Percentiles rank a stretch among this genome's conserved stretches.
Conservation (phyloP, 2,113 vertebrate species). For the Eptesicus fuscus region DNA sequence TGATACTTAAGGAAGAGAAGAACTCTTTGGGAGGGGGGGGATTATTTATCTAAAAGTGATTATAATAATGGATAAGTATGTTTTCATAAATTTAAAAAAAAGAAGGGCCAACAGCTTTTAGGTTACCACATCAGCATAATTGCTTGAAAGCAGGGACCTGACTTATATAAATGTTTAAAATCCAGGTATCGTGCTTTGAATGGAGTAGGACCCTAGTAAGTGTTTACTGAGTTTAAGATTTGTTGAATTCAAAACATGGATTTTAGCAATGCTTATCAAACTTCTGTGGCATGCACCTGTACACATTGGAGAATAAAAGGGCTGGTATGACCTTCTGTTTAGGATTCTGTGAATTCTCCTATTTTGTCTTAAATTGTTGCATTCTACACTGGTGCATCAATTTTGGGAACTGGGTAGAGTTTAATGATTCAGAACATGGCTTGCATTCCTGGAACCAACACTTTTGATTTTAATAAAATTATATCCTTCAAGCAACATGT, state of each 20-base stretch:
- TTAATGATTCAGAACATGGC: background rate
- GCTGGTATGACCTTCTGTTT: background rate
- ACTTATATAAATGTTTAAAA: background rate
- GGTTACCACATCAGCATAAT: background rate
- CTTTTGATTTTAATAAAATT: background rate
- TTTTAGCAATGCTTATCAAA: background rate
- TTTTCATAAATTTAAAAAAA: background rate
- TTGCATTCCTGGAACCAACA: background rate
- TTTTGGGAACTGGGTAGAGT: background rate
- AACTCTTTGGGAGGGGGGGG: background rate
- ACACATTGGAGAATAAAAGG: background rate
- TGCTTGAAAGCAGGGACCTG: background rate
- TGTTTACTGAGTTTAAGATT: background rate
- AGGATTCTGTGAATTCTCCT: background rate
- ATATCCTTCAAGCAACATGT: background rate
- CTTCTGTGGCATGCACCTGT: background rate
- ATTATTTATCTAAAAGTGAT: background rate
- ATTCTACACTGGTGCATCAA: background rate
- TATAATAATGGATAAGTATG: background rate
- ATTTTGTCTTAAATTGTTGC: background rate
- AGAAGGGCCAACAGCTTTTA: background rate
- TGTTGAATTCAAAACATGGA: background rate
- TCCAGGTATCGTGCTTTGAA: background rate
- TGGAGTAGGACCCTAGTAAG: background rate
- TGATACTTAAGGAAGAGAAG: background rate